Base-by-base conservation (phyloP, 1,140 invertebrate genomes). In the Pogonomyrmex californicus region DNA sequence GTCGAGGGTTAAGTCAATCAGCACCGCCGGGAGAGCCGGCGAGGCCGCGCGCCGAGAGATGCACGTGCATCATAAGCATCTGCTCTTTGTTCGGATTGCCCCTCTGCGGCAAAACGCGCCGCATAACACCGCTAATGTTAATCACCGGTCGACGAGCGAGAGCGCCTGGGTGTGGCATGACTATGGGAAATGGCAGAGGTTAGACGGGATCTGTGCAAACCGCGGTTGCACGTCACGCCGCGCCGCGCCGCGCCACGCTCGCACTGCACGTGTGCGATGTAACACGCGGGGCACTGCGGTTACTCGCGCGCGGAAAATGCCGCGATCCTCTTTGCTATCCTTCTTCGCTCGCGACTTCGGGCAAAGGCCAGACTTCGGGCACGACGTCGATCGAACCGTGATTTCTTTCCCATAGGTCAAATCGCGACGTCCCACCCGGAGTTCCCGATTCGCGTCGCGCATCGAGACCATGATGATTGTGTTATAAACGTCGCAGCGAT, bases 141-240 rank as follows among this genome's bases (percentile, higher is more conserved):
- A 89, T 82, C 87, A 75, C 47, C 66, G 65, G n/a, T 23, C 56
- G 51, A 51, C 79, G 86, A 58, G 65, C 65, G 49, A 58, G 83
- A 47, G 87, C 68, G 78, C 63, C 90, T 91, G 91, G 92, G 92
- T 92, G 92, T 93, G 92, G 91, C 91, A 65, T 54, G 68, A 65
- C 91, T 90, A 92, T 91, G 91, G 91, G 92, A 93, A 92, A 92
- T 92, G 91, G 87, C 91, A 93, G 91, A 92, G 91, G 91, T 92
- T 92, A 92, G 82, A 90, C 78, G 33, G 62, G 86, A 90, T 85
- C 63, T 70, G 81, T 81, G 76, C 38, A 87, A 44, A 54, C 68
- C 65, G 49, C 83, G 86, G 77, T 82, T 78, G 88, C 41, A 66
- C 58, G 68, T 38, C 65, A 30, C 56, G 38, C 54, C 38, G 75